Conservation (phyloP, 1,140 invertebrate genomes). For the Trachymyrmex cornetzi region DNA sequence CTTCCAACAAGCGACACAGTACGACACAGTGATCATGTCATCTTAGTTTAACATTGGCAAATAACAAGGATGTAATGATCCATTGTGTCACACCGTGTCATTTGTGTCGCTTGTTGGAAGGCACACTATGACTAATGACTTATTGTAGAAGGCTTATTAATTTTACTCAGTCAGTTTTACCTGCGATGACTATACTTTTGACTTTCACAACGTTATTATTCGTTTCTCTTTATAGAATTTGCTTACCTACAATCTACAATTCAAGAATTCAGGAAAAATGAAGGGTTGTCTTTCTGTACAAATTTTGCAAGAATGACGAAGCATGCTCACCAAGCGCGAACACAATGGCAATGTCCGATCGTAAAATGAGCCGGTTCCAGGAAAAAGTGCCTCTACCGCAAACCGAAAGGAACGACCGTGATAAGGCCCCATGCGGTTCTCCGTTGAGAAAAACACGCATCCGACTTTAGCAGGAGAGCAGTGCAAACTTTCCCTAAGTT, state of each 20-base stretch:
- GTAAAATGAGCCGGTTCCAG: slow-evolving; percentile 14
- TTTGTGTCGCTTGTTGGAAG: no score
- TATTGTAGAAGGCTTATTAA: no score
- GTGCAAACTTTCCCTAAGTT: slow-evolving; percentile 14
- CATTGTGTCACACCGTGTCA: no score
- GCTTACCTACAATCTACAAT: not conserved
- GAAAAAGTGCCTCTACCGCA: slow-evolving; percentile 32
- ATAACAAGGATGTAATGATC: no score
- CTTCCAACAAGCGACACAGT: no score
- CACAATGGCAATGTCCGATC: slow-evolving; percentile 37
- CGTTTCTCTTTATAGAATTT: not conserved
- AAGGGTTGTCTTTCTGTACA: not conserved
- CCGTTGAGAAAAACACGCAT: not conserved
- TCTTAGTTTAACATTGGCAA: no score
- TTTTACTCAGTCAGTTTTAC: not conserved
- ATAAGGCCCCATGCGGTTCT: slow-evolving; percentile 17
- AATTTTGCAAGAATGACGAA: not conserved
- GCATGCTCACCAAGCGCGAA: slow-evolving; percentile 2
- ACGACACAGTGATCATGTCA: no score
- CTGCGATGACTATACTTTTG: not conserved
- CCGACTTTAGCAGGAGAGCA: not conserved
- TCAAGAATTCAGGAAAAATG: not conserved
- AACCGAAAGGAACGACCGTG: slow-evolving; percentile 49
- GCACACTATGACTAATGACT: no score
- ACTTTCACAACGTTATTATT: not conserved